phyloP scores from a whole-genome alignment of 2,113 vertebrate genomes.

The Heloderma charlesbogerti region DNA sequence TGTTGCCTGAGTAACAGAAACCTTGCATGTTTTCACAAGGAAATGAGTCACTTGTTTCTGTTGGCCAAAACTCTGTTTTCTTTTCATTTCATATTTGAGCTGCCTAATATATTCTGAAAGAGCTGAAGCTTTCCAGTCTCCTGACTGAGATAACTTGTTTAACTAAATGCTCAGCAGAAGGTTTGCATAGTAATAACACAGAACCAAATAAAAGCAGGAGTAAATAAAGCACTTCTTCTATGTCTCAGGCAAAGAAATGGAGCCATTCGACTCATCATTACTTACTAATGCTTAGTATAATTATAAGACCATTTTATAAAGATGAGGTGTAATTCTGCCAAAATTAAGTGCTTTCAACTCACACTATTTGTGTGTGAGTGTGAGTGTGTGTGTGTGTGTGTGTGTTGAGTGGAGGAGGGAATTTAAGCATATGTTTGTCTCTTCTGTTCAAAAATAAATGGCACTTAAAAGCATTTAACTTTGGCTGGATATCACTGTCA shows the following conservation, averaged over 20 bases:
- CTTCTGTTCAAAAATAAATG: neutral
- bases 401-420: too few species aligned
- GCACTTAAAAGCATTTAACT: neutral
- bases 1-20: conserved; percentile 84
- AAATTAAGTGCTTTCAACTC: neutral
- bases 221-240: conserved; percentile 47
- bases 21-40: conserved; percentile 85
- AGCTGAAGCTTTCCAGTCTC: conserved; percentile 73
- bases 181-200: conserved; percentile 65
- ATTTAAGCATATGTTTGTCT: neutral
- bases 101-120: conserved; percentile 81
- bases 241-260: neutral
- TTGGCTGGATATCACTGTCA: neutral
- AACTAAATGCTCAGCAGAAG: conserved; percentile 76
- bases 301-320: conserved; percentile 19
- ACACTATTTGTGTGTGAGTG: neutral
- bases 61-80: conserved; percentile 83
- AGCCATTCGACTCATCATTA: conserved; percentile 18
- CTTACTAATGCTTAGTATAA: conserved; percentile 20
- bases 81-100: conserved; percentile 87
- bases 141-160: conserved; percentile 73
- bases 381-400: too few species aligned
- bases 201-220: conserved; percentile 61
- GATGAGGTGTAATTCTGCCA: neutral
- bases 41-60: conserved; percentile 88